Evolutionary conservation across 1,140 invertebrate species (phyloP).

Genomic region (Aplysia californica): DNA sequence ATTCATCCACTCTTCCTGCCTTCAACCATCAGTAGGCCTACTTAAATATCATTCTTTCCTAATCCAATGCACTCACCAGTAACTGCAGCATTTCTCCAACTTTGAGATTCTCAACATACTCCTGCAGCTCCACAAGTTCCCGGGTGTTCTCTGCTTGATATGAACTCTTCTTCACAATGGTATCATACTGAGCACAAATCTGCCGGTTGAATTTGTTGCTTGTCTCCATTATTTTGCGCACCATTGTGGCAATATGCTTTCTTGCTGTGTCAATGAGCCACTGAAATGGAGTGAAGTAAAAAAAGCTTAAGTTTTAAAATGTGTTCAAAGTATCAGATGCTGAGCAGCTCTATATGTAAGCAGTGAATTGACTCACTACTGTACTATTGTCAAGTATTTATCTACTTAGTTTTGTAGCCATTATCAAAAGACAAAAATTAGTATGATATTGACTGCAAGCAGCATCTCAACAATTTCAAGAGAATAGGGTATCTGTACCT

Average conservation of each 20-base stretch:
- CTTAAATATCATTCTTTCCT: too few species aligned
- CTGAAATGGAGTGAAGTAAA: slow-evolving; percentile 38
- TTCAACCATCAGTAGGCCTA: too few species aligned
- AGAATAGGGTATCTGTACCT: too few species aligned
- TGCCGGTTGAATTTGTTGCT: slow-evolving; percentile 61
- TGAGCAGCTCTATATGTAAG: too few species aligned
- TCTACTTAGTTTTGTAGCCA: too few species aligned
- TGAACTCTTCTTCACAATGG: slow-evolving; percentile 85
- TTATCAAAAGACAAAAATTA: too few species aligned
- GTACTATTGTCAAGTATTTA: too few species aligned
- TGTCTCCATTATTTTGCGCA: slow-evolving; percentile 57
- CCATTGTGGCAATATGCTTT: slow-evolving; percentile 51
- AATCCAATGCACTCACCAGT: slow-evolving; percentile 52
- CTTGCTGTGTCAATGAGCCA: slow-evolving; percentile 59
- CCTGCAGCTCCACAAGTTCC: slow-evolving; percentile 85
- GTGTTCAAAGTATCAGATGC: too few species aligned
- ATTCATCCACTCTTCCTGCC: too few species aligned
- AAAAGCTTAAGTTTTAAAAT: not conserved
- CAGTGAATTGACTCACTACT: too few species aligned
- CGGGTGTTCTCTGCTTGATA: slow-evolving; percentile 87
- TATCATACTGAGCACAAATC: slow-evolving; percentile 77
- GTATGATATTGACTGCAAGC: too few species aligned
- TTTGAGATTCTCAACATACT: slow-evolving; percentile 77
- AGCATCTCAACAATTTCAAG: too few species aligned
- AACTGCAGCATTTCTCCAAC: slow-evolving; percentile 59